These are phyloP conservation scores for Orius laevigatus DNA, from an alignment of 1,140 invertebrate species.

Conservation along the genomic window DNA sequence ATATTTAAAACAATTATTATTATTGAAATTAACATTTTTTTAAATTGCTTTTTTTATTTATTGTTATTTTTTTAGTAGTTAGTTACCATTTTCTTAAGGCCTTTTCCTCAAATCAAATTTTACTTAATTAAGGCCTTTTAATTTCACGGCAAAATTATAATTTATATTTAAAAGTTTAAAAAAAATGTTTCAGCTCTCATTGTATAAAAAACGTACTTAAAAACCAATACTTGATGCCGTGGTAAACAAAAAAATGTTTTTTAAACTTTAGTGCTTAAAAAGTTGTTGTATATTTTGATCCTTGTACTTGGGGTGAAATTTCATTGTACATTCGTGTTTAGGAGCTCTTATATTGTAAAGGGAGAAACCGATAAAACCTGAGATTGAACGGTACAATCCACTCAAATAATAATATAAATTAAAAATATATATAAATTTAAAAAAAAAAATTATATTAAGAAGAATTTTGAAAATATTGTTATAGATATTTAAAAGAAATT, in stretches of 20 bases:
- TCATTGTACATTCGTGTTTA: too few relatives aligned
- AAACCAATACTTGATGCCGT: not conserved
- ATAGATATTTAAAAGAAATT: conserved; percentile 16
- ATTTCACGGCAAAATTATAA: too few relatives aligned
- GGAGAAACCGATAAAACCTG: not conserved
- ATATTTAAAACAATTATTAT: not conserved
- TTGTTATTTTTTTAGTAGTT: conserved; percentile 2
- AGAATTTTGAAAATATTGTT: conserved; percentile 17
- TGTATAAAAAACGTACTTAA: too few relatives aligned
- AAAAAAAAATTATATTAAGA: conserved; percentile 14
- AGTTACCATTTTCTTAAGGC: too few relatives aligned
- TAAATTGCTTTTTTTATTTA: not conserved
- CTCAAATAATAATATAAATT: conserved; percentile 1
- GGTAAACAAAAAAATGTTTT: not conserved
- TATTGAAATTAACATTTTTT: conserved; percentile 3
- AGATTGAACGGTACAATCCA: not conserved
- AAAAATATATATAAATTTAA: not conserved
- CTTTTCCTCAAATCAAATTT: not conserved
- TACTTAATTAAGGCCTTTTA: not conserved
- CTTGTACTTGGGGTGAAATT: too few relatives aligned
- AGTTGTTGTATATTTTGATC: not conserved
- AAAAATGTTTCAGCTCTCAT: too few relatives aligned
- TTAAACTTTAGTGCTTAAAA: not conserved
- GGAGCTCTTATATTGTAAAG: not conserved
- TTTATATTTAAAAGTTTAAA: too few relatives aligned